Evolutionary conservation across 2,797 vertebrate genomes (phyloP).

Genomic region (Acanthopagrus latus): DNA sequence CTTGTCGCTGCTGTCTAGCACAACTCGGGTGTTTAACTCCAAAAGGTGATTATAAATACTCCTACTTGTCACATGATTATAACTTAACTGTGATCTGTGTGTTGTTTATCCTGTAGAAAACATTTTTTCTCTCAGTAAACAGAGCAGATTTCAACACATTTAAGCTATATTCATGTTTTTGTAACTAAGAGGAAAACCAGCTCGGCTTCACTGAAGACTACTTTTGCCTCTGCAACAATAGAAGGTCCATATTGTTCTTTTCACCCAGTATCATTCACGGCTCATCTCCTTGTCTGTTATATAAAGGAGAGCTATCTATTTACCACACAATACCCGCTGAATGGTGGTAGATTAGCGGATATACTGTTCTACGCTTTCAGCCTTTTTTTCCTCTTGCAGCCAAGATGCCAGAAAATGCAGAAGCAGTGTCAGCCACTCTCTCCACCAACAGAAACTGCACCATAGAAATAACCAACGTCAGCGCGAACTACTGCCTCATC

Average conservation of each 20-base stretch:
- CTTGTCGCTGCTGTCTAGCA: constrained; percentile 38
- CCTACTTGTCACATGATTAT: constrained; percentile 9
- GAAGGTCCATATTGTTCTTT: background rate
- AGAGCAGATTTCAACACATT: background rate
- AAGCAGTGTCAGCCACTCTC: constrained; percentile 79
- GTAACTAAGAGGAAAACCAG: background rate
- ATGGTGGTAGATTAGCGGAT: background rate
- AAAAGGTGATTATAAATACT: constrained; percentile 69
- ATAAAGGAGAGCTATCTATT: background rate
- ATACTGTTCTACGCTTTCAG: constrained; percentile 26
- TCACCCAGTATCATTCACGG: background rate
- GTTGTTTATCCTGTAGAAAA: background rate
- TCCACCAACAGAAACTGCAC: constrained; percentile 83
- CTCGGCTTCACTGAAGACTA: background rate
- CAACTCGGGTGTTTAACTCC: constrained; percentile 38
- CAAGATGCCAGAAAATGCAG: constrained; percentile 81
- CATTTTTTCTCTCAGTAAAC: background rate
- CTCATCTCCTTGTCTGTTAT: background rate
- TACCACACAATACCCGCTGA: background rate
- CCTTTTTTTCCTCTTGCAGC: constrained; percentile 48
- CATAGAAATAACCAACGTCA: constrained; percentile 80
- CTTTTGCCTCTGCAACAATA: too few species aligned
- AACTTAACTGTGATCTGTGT: constrained; percentile 3
- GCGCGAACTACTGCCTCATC: constrained; percentile 73
- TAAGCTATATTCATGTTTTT: background rate